A percentile compares a stretch with the other conserved stretches of the same genome.
phyloP scores from a whole-genome alignment of 2,888 invertebrate genomes.

The Drosophila greeni region DNA sequence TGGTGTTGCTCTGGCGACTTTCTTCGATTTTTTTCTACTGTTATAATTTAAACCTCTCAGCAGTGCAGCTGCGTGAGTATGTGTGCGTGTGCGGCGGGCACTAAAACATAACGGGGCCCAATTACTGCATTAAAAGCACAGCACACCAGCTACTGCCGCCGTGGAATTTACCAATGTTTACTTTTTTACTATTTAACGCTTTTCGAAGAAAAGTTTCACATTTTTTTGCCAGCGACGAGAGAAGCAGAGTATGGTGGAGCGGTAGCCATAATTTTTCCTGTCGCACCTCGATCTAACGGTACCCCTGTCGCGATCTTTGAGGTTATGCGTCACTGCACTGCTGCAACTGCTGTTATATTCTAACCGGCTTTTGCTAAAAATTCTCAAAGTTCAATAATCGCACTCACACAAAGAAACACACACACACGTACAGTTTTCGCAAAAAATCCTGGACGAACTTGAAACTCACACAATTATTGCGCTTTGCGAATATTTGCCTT shows the following conservation, averaged over 20 bases:
- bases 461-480: constrained; percentile 35
- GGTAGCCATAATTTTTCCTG: constrained; percentile 22
- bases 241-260: neutral
- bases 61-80: constrained; percentile 60
- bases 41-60: constrained; percentile 67
- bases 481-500: constrained; percentile 35
- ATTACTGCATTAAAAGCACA: constrained; percentile 64
- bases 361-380: constrained; percentile 47
- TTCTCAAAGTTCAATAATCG: constrained; percentile 65
- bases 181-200: constrained; percentile 27
- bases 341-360: constrained; percentile 36
- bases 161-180: constrained; percentile 61
- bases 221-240: constrained; percentile 35
- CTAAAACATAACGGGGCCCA: constrained; percentile 71
- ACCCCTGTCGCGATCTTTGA: constrained; percentile 49
- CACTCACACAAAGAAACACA: constrained; percentile 13
- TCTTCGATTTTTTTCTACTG: constrained; percentile 69
- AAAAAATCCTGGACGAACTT: constrained; percentile 15
- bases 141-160: constrained; percentile 29
- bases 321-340: constrained; percentile 50
- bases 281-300: constrained; percentile 58
- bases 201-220: constrained; percentile 54
- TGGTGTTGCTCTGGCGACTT: constrained; percentile 63
- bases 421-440: constrained; percentile 7
- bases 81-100: constrained; percentile 43